Base-by-base conservation (phyloP, 1,140 invertebrate species). In the Drosophila truncata region DNA sequence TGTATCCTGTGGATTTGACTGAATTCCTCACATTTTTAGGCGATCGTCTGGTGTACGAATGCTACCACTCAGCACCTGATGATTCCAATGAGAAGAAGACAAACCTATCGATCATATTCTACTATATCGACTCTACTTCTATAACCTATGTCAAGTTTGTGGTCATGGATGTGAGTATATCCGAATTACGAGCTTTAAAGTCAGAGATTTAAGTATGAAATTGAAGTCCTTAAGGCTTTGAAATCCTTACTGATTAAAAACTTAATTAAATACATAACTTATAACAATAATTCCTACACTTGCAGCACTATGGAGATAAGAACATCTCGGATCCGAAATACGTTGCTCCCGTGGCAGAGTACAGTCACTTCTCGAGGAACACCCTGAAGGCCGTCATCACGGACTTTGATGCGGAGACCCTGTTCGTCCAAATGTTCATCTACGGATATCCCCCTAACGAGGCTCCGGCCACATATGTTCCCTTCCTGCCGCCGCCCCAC, bases 71-170 rank as follows among this genome's bases (percentile, higher is more conserved):
- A 0, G 78, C 82, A 0, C 4, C 49, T 6, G 52, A 80, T 31
- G 46, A 20, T 7, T 46, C 46, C 9, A 35, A 50, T n/a, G 16
- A 7, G 29, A 33, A 14, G 2, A 57, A 49, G 14, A 50, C 37
- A 13, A 90, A 82, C 29, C 82, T 78, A 14, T 67, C 80, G 0
- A 60, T 91, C 3, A 37, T 31, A 7, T 92, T 92, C 50, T 91
- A 92, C 54, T 92, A 79, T 33, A 80, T 92, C 1, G 91, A 92
- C 50, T 91, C 62, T 25, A 41, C 62, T 33, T 85, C 58, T 27
- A 91, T 92, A 58, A 92, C 91, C 27, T 92, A 87, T 27, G 67
- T 92, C 8, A 77, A 90, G 44, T 92, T 92, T 58, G 66, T 77
- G 0, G 46, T 92, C 33, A 78, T 82, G n/a, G 72, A 91, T 69